Conservation (phyloP, 1,140 invertebrate genomes). For the Delia radicum region DNA sequence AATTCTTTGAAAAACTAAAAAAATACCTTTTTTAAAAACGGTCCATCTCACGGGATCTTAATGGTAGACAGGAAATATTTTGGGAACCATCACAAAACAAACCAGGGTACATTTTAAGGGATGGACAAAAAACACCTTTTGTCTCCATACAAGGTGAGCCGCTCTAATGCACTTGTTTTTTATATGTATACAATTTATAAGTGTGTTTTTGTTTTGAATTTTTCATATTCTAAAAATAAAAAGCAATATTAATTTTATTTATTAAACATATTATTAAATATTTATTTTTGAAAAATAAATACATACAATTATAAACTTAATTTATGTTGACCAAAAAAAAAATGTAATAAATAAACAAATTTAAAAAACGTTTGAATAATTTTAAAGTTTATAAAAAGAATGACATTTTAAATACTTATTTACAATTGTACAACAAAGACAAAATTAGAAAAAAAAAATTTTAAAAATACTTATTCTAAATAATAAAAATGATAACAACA, state of each 20-base stretch:
- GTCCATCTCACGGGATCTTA: too few species aligned
- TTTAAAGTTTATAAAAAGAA: neutral
- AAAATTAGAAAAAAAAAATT: neutral
- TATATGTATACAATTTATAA: too few species aligned
- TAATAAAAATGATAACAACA: neutral
- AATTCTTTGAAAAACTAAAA: too few species aligned
- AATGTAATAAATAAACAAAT: neutral
- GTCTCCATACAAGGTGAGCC: too few species aligned
- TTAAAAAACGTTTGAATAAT: neutral
- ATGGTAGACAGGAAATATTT: too few species aligned
- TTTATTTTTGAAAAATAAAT: neutral
- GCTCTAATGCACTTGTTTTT: too few species aligned
- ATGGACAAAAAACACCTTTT: too few species aligned
- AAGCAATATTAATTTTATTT: neutral
- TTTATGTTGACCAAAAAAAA: neutral
- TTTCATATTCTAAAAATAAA: neutral
- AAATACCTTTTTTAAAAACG: too few species aligned
- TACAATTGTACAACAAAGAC: neutral
- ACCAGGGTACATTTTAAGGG: too few species aligned
- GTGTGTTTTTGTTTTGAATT: too few species aligned
- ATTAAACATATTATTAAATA: neutral
- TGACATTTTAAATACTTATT: neutral
- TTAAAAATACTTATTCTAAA: too few species aligned
- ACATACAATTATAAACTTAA: neutral
- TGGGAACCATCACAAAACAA: too few species aligned